Evolutionary conservation across 2,797 vertebrate genomes (phyloP).

Genomic region (Oryzias dopingdopingensis): DNA sequence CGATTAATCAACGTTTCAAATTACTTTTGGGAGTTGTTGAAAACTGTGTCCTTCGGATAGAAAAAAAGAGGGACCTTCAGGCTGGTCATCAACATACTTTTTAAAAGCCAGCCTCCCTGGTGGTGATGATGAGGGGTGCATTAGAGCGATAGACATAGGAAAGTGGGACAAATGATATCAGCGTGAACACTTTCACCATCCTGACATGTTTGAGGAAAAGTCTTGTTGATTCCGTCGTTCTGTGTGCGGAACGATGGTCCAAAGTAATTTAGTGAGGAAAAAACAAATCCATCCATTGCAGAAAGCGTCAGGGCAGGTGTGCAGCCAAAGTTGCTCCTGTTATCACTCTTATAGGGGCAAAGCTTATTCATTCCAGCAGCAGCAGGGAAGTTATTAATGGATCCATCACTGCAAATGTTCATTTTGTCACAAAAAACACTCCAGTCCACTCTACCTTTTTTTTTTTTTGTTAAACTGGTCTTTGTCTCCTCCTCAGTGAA

Average conservation of each 20-base stretch:
- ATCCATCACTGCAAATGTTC: conserved; percentile 7
- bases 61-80: neutral
- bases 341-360: conserved; percentile 12
- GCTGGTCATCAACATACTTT: neutral
- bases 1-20: no score
- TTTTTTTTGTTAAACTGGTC: neutral
- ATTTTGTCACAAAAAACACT: conserved; percentile 36
- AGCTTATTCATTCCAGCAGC: conserved; percentile 11
- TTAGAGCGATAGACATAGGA: no score
- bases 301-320: neutral
- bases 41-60: neutral
- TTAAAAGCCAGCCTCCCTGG: neutral
- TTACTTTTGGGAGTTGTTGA: no score
- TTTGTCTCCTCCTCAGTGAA: conserved; percentile 37
- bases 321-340: conserved; percentile 12
- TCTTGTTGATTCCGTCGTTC: no score
- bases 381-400: conserved; percentile 18
- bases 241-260: no score
- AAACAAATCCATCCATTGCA: conserved; percentile 3
- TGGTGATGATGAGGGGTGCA: no score
- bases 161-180: no score
- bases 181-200: no score
- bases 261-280: no score
- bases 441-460: conserved; percentile 13
- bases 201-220: no score